Evolutionary conservation across 1,140 invertebrate species (phyloP), one percentile per base, ranked within the genome.

Genomic region (Drosophila tani): DNA sequence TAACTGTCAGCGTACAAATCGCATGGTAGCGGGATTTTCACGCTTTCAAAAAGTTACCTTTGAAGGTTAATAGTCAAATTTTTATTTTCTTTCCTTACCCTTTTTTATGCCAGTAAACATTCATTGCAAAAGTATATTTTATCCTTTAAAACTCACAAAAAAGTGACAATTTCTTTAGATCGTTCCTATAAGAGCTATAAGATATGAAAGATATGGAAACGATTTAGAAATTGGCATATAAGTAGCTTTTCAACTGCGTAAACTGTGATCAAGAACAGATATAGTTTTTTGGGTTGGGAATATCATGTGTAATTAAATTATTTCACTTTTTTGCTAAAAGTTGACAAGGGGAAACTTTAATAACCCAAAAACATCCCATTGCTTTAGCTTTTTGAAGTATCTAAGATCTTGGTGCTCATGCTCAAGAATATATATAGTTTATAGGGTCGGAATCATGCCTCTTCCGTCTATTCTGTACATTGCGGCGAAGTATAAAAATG

Each of bases 351-450:
- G 17, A 1, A 8, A 5, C 2, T 14, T 19, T 19, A 14, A 17
- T 17, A 35, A 21, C 3, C 5, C 4, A 8, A 55, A 21, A 21
- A 21, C 1, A 38, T 38, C 17, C 19, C 4, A 0, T 9, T 21
- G 7, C 32, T 55, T 55, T 21, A 38, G 17, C 12, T 21, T 38
- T 21, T 21, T 8, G 3, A 55, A 55, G 6, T 21, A 38, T 21
- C 2, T 14, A 55, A 55, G 14, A 38, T 38, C 8, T 21, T 19
- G 19, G 6, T 15, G 3, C 14, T 38, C 17, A 15, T 55, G 17
- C 51, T 55, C 51, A 55, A 55, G 50, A 53, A 35, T 53, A 53
- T 53, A 53, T 53, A 53, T 53, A 53, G 32, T 55, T 55, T 55
- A 55, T 55, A 19, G 51, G 51, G 51, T 55, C 51, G 51, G 51